These are phyloP conservation scores for Pecten maximus DNA, from an alignment of 2,888 invertebrate species.

Conservation along the genomic window DNA sequence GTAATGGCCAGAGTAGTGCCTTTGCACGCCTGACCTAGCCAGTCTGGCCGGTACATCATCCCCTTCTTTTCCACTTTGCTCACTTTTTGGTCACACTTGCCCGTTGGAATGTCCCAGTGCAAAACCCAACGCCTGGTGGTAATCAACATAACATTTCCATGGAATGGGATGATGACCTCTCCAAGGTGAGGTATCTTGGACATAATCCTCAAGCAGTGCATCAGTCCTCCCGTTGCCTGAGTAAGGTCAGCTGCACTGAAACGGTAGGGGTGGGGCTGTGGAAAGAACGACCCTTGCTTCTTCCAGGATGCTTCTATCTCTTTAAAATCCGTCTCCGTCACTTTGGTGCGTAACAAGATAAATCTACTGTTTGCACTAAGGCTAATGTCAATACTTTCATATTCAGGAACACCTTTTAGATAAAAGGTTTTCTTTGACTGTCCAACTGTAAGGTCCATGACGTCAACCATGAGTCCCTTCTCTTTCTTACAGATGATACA, in stretches of 20 bases:
- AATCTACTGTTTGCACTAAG: slow-evolving; percentile 68
- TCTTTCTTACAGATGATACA: slow-evolving; percentile 60
- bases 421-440: slow-evolving; percentile 62
- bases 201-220: slow-evolving; percentile 68
- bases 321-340: slow-evolving; percentile 69
- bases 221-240: slow-evolving; percentile 64
- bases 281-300: slow-evolving; percentile 60
- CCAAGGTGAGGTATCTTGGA: slow-evolving; percentile 75
- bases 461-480: slow-evolving; percentile 59
- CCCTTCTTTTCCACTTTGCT: slow-evolving; percentile 59
- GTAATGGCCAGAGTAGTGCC: slow-evolving; percentile 63
- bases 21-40: slow-evolving; percentile 61
- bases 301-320: slow-evolving; percentile 68
- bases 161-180: slow-evolving; percentile 59
- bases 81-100: slow-evolving; percentile 71
- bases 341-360: slow-evolving; percentile 62
- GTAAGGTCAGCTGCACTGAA: slow-evolving; percentile 72
- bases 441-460: slow-evolving; percentile 61
- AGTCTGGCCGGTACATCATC: slow-evolving; percentile 71
- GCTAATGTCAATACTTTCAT: slow-evolving; percentile 59
- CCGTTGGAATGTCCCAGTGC: slow-evolving; percentile 77
- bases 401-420: slow-evolving; percentile 64
- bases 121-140: slow-evolving; percentile 68
- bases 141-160: slow-evolving; percentile 70
- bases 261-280: slow-evolving; percentile 68